A percentile compares a stretch with the other conserved stretches of the same genome.
phyloP scores from a whole-genome alignment of 2,797 vertebrate species.

The Crocidura indochinensis region DNA sequence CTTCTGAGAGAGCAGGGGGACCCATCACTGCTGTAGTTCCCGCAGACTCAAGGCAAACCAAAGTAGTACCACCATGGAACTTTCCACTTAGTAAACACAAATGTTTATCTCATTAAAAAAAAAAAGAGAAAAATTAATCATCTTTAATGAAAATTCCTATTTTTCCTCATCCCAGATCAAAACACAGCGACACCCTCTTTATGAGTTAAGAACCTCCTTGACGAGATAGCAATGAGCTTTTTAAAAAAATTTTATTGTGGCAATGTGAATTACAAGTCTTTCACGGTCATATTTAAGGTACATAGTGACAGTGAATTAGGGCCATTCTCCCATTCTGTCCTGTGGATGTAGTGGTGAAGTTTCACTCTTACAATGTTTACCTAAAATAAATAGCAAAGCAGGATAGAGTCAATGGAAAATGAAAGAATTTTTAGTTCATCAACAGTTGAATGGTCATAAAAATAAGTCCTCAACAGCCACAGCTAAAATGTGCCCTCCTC shows the following conservation, averaged over 20 bases:
- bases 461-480: constrained; percentile 64
- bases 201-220: neutral
- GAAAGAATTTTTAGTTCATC: constrained; percentile 45
- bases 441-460: constrained; percentile 73
- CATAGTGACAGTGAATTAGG: no score
- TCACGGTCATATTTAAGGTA: no score
- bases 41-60: neutral
- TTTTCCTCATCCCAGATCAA: neutral
- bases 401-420: constrained; percentile 60
- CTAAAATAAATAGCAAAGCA: constrained; percentile 74
- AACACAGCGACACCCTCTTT: neutral
- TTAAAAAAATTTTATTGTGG: no score
- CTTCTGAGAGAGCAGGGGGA: neutral
- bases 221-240: neutral
- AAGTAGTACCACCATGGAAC: neutral
- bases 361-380: constrained; percentile 47
- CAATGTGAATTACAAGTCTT: no score
- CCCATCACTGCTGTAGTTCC: neutral
- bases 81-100: neutral
- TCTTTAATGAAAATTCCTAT: constrained; percentile 23
- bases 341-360: neutral
- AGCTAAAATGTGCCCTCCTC: constrained; percentile 44
- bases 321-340: neutral
- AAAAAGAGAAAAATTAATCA: no score
- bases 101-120: neutral